phyloP scores from a whole-genome alignment of 2,113 vertebrate species.

The Ciconia boyciana region DNA sequence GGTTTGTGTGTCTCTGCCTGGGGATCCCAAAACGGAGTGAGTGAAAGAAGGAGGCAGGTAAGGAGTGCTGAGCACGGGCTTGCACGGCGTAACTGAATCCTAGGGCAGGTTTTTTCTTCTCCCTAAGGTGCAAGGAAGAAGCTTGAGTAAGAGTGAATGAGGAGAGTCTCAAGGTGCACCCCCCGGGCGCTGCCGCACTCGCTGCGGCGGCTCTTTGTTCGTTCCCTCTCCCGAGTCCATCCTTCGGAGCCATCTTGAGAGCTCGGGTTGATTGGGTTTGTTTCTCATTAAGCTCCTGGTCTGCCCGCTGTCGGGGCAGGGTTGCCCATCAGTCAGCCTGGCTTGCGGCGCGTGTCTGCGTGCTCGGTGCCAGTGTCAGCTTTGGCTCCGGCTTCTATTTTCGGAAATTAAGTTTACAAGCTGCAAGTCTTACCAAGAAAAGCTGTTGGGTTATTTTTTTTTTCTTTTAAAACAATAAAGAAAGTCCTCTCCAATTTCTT shows the following conservation, averaged over 20 bases:
- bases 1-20: not conserved
- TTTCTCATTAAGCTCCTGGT: not conserved
- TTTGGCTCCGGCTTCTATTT: not conserved
- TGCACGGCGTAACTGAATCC: fast-evolving
- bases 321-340: not conserved
- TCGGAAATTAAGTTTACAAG: not conserved
- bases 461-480: no score
- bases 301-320: not conserved
- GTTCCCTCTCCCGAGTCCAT: not conserved
- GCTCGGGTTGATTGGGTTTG: not conserved
- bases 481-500: not conserved
- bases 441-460: not conserved
- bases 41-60: constrained; percentile 60
- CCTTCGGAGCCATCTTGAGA: constrained; percentile 19
- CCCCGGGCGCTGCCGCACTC: not conserved
- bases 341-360: fast-evolving
- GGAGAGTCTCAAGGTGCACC: not conserved
- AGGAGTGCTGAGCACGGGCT: not conserved
- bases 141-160: not conserved
- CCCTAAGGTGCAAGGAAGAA: not conserved
- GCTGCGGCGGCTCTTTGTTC: not conserved
- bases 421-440: not conserved
- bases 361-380: not conserved
- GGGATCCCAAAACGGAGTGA: not conserved
- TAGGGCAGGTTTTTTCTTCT: not conserved